Conservation (phyloP, 2,888 invertebrate species). For the Tupiocoris notatus region DNA sequence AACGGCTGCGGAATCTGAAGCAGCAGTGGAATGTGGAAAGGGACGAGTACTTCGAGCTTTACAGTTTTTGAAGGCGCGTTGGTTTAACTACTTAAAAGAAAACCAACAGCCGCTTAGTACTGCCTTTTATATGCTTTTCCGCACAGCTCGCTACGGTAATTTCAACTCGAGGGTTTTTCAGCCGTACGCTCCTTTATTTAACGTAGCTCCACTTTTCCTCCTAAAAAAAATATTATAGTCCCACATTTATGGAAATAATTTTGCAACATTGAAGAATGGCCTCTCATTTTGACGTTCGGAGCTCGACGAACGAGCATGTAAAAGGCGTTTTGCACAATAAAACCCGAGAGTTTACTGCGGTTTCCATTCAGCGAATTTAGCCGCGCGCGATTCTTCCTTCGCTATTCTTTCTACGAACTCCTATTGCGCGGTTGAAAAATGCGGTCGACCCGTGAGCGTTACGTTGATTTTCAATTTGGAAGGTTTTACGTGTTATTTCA, state of each 20-base stretch:
- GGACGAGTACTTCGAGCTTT: constrained; percentile 16
- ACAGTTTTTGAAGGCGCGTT: constrained; percentile 40
- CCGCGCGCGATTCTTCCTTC: neutral
- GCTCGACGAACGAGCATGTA: neutral
- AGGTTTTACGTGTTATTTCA: too few relatives aligned
- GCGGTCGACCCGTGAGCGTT: too few relatives aligned
- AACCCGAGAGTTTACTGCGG: neutral
- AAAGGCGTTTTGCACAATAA: neutral
- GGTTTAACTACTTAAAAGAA: constrained; percentile 43
- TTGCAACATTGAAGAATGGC: neutral
- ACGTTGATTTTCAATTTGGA: too few relatives aligned
- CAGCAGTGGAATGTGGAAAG: neutral
- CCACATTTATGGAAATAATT: neutral
- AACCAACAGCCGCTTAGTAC: constrained; percentile 41
- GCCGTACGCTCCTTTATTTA: neutral
- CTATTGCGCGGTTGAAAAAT: neutral
- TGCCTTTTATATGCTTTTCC: constrained; percentile 41
- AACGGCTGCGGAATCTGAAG: neutral
- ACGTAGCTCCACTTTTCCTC: neutral
- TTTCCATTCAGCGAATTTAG: neutral
- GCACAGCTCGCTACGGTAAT: constrained; percentile 28
- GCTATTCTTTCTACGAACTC: neutral
- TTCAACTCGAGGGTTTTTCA: constrained; percentile 3
- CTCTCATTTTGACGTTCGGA: neutral
- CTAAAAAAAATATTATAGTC: neutral